phyloP scores from a whole-genome alignment of 2,113 vertebrate genomes.

The Phyllopteryx taeniolatus region DNA sequence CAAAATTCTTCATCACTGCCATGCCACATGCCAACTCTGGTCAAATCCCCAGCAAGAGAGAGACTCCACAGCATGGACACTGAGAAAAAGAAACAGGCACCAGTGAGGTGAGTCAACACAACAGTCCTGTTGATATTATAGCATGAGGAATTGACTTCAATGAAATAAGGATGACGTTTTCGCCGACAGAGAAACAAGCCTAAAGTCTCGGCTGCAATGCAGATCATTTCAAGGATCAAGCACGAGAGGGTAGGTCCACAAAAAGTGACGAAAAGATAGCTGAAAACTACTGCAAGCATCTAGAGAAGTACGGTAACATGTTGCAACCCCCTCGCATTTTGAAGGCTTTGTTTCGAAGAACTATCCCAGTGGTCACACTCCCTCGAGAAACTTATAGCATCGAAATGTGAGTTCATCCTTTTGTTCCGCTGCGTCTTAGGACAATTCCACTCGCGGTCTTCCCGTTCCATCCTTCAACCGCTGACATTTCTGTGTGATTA shows the following conservation, averaged over 20 bases:
- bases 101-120: conserved; percentile 52
- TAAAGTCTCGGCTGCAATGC: conserved; percentile 46
- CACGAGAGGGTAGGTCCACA: conserved; percentile 43
- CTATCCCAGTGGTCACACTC: conserved; percentile 74
- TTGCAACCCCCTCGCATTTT: background rate
- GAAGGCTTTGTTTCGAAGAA: conserved; percentile 68
- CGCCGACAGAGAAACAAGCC: conserved; percentile 46
- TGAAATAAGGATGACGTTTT: conserved; percentile 6
- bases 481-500: conserved; percentile 20
- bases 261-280: background rate
- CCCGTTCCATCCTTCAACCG: background rate
- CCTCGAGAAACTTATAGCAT: conserved; percentile 70
- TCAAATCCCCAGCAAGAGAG: conserved; percentile 62
- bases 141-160: background rate
- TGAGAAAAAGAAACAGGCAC: conserved; percentile 61
- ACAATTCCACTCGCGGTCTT: background rate
- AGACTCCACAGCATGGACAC: conserved; percentile 63
- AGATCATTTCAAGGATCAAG: conserved; percentile 20
- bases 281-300: background rate
- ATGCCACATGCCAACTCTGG: conserved; percentile 67
- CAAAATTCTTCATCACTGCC: conserved; percentile 31
- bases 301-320: background rate
- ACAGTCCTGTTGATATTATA: background rate
- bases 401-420: conserved; percentile 68
- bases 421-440: background rate